These are phyloP conservation scores for Teinopalpus imperialis DNA, from an alignment of 2,888 invertebrate genomes.

Conservation along the genomic window DNA sequence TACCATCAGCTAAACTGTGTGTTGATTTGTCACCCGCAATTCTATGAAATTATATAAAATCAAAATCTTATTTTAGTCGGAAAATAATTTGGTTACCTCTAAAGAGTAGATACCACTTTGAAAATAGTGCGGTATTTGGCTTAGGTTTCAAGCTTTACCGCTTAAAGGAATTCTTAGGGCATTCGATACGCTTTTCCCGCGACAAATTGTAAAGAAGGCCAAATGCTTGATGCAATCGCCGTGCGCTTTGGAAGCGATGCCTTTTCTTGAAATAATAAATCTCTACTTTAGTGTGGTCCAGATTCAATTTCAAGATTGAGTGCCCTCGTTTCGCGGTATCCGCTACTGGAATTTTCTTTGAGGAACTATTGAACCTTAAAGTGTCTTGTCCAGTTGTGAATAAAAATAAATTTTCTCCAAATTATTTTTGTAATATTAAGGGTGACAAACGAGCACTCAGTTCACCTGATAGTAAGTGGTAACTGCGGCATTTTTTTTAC, in stretches of 20 bases:
- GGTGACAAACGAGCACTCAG: too few relatives aligned
- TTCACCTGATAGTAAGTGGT: too few relatives aligned
- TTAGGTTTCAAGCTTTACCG: neutral
- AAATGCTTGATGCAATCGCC: constrained; percentile 27
- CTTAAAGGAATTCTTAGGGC: constrained; percentile 11
- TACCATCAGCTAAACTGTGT: too few relatives aligned
- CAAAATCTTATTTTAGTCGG: too few relatives aligned
- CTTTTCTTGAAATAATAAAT: constrained; percentile 35
- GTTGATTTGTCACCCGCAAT: too few relatives aligned
- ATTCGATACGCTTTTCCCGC: constrained; percentile 1
- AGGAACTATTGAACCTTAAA: neutral
- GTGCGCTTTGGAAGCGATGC: constrained; percentile 30
- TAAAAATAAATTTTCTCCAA: neutral
- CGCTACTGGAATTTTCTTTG: neutral
- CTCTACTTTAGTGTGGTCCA: constrained; percentile 16
- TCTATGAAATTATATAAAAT: too few relatives aligned
- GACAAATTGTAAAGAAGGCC: constrained; percentile 7
- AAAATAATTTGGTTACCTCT: too few relatives aligned
- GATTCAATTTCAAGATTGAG: constrained; percentile 19
- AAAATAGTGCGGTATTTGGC: neutral
- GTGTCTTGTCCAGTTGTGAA: neutral
- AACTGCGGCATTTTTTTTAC: too few relatives aligned
- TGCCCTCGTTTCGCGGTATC: neutral
- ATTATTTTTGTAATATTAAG: too few relatives aligned
- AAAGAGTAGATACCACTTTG: too few relatives aligned